Evolutionary conservation across 2,113 vertebrate species (phyloP).

Genomic region (Spizaetus ornatus): DNA sequence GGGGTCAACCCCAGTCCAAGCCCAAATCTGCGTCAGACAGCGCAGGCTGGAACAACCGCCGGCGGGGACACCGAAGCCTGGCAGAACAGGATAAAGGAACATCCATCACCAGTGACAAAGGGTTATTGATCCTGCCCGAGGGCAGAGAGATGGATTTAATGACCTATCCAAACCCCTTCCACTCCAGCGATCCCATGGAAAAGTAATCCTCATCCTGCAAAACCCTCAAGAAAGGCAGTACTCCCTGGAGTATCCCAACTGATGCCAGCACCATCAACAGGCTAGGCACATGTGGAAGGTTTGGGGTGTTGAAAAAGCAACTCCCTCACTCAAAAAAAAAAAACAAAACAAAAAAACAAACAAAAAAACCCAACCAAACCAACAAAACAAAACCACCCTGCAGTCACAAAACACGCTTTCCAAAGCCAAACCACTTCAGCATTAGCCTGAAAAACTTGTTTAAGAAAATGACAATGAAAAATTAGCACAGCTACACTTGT

Average conservation of each 20-base stretch:
- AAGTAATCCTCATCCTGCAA: background rate
- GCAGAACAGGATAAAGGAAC: background rate
- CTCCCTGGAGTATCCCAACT: accelerated
- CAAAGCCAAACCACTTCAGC: background rate
- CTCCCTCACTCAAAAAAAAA: too few relatives aligned
- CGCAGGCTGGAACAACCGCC: background rate
- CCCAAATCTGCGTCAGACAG: background rate
- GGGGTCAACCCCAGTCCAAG: background rate
- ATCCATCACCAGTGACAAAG: slow-evolving; percentile 12
- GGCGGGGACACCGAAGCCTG: accelerated
- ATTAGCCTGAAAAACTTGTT: slow-evolving; percentile 26
- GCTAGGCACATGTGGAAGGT: accelerated
- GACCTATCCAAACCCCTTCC: background rate
- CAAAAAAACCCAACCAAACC: too few relatives aligned
- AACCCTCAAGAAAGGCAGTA: background rate
- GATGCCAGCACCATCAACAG: accelerated
- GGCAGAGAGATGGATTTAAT: background rate
- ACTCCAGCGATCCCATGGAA: background rate
- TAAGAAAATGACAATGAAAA: background rate
- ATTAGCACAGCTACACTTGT: background rate
- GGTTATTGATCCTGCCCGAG: background rate
- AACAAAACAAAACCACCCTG: background rate
- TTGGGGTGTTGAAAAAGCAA: background rate
- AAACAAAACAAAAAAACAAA: too few relatives aligned
- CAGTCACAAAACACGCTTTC: background rate